phyloP scores from a whole-genome alignment of 2,888 invertebrate species.

The Boloria euphrosyne region DNA sequence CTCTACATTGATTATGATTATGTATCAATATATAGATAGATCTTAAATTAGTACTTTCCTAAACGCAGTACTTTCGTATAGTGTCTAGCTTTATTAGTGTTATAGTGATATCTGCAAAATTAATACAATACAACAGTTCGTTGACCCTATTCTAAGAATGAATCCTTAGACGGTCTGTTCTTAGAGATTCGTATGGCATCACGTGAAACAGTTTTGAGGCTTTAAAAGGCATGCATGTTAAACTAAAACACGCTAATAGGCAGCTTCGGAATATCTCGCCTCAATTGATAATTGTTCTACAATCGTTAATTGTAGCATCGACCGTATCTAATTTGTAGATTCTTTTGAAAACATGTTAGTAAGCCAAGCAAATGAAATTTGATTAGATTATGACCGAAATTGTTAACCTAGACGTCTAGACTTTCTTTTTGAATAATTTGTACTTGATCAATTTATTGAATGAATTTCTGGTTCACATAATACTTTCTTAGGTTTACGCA shows the following conservation, averaged over 20 bases:
- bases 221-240: constrained; percentile 53
- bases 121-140: constrained; percentile 36
- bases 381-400: constrained; percentile 15
- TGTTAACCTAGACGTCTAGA: not conserved
- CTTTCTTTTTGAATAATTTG: constrained; percentile 5
- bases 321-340: constrained; percentile 54
- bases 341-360: constrained; percentile 40
- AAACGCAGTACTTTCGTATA: too few relatives aligned
- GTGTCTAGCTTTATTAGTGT: too few relatives aligned
- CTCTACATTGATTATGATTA: not conserved
- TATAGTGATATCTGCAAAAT: too few relatives aligned
- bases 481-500: too few relatives aligned
- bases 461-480: not conserved
- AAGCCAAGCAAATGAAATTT: constrained; percentile 12
- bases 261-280: constrained; percentile 53
- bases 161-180: constrained; percentile 30
- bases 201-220: constrained; percentile 45
- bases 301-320: constrained; percentile 64
- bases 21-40: too few relatives aligned
- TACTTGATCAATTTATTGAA: constrained; percentile 5
- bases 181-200: constrained; percentile 28
- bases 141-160: constrained; percentile 34
- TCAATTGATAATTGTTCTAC: constrained; percentile 65
- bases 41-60: too few relatives aligned
- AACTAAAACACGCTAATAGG: constrained; percentile 63